Evolutionary conservation across 2,888 invertebrate genomes (phyloP).

Genomic region (Endotricha flammealis): DNA sequence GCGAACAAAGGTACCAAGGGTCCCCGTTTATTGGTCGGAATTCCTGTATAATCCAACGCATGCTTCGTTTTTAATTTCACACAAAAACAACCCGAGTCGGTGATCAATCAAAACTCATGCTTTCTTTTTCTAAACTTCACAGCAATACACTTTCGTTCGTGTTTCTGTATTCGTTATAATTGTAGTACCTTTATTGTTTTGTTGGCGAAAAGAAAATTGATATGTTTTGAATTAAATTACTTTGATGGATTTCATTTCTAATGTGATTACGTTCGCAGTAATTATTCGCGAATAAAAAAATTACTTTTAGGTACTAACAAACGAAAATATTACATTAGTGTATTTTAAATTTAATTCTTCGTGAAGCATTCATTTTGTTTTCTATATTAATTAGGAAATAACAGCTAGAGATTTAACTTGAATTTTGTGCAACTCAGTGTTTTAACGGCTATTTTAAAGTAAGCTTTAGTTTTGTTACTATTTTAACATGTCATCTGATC

Average conservation of each 20-base stretch:
- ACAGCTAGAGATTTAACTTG: no score
- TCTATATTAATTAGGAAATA: no score
- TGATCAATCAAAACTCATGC: conserved; percentile 75
- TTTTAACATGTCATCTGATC: no score
- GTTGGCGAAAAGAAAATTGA: conserved; percentile 69
- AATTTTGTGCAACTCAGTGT: no score
- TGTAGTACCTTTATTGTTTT: conserved; percentile 65
- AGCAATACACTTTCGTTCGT: conserved; percentile 73
- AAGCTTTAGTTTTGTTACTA: no score
- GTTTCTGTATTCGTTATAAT: conserved; percentile 67
- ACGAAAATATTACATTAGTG: no score
- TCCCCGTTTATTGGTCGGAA: conserved; percentile 58
- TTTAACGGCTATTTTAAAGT: no score
- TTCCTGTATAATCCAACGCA: conserved; percentile 73
- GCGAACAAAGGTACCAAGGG: conserved; percentile 49
- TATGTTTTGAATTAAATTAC: conserved; percentile 67
- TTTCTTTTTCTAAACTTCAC: conserved; percentile 66
- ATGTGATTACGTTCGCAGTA: conserved; percentile 23
- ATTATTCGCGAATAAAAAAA: conserved; percentile 11
- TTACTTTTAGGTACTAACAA: no score
- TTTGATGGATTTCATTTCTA: conserved; percentile 53
- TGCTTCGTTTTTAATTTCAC: conserved; percentile 74
- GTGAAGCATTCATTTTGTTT: no score
- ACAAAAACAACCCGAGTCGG: conserved; percentile 70
- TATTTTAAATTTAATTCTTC: no score